Evolutionary conservation across 1,140 invertebrate species (phyloP).

Genomic region (Drosophila seguyi): DNA sequence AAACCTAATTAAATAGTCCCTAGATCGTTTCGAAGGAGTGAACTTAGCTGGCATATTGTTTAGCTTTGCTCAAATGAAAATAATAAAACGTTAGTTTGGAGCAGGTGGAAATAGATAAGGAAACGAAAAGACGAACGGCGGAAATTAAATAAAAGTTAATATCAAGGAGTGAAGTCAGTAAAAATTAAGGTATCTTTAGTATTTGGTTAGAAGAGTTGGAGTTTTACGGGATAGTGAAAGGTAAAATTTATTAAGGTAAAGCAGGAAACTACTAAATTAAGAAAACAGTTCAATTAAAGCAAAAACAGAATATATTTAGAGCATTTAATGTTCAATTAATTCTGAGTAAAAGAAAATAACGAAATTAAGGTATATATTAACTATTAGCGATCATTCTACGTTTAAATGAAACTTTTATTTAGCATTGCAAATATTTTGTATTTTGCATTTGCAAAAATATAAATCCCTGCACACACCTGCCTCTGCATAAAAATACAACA

Average conservation of each 20-base stretch:
- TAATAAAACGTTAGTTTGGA: conserved; percentile 38
- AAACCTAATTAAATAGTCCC: conserved; percentile 51
- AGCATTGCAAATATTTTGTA: background rate
- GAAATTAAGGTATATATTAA: background rate
- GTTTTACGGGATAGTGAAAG: background rate
- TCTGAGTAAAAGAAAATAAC: background rate
- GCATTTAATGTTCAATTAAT: background rate
- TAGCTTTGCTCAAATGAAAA: conserved; percentile 13
- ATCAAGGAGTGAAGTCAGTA: background rate
- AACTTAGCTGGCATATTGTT: conserved; percentile 48
- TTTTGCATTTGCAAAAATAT: background rate
- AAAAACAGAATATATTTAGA: background rate
- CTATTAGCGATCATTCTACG: background rate
- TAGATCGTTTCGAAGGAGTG: conserved; percentile 26
- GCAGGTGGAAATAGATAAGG: conserved; percentile 38
- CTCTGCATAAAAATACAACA: background rate
- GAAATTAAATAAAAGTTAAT: conserved; percentile 22
- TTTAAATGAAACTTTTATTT: background rate
- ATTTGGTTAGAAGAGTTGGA: background rate
- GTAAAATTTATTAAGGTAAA: background rate
- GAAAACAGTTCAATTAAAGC: background rate
- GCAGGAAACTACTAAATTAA: background rate
- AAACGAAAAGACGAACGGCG: background rate
- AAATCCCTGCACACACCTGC: background rate
- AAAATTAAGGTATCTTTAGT: background rate